A percentile compares a stretch with the other conserved stretches of the same genome.
phyloP scores from a whole-genome alignment of 2,113 vertebrate species.

The Hydrochoerus hydrochaeris region DNA sequence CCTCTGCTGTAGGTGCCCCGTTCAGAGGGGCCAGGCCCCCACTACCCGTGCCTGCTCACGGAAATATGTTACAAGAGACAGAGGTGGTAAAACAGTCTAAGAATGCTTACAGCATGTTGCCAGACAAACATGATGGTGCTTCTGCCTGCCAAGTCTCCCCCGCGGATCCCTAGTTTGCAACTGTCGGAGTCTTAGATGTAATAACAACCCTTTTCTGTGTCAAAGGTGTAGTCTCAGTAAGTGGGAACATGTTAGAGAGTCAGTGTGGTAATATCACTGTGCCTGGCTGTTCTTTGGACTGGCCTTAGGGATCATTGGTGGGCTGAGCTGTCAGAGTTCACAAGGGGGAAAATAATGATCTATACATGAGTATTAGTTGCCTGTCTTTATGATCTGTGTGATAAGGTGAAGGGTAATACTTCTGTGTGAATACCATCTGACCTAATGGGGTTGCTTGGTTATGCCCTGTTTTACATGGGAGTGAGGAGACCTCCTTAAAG shows the following conservation, averaged over 20 bases:
- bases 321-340: constrained; percentile 75
- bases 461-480: constrained; percentile 28
- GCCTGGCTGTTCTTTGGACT: constrained; percentile 51
- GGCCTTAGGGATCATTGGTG: neutral
- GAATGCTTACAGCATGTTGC: neutral
- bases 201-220: neutral
- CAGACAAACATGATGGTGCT: neutral
- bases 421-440: constrained; percentile 51
- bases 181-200: neutral
- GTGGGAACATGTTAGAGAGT: neutral
- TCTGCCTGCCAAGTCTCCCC: neutral
- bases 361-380: constrained; percentile 60
- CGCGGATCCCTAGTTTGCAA: neutral
- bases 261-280: neutral
- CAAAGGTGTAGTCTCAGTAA: neutral
- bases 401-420: constrained; percentile 66
- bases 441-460: constrained; percentile 46
- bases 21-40: neutral
- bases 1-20: too few relatives aligned
- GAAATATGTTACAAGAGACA: neutral
- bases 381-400: constrained; percentile 57
- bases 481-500: neutral
- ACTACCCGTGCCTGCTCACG: neutral
- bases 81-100: neutral
- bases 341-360: constrained; percentile 63